A percentile compares a stretch with the other conserved stretches of the same genome.
Evolutionary conservation across 2,797 vertebrate species (phyloP).

Genomic region (Argya squamiceps): DNA sequence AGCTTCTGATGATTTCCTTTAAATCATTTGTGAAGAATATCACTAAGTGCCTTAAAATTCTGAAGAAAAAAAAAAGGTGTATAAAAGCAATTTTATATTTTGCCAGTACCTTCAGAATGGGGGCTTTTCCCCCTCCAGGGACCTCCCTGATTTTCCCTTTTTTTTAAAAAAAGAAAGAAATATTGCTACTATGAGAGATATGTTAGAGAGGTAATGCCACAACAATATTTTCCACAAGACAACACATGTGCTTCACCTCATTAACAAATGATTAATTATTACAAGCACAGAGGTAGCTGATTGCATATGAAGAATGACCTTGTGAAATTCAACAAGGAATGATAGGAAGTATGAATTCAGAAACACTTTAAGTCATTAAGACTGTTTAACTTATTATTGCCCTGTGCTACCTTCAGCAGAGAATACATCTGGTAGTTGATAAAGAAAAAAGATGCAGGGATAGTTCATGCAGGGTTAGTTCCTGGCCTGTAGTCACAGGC

Average conservation of each 20-base stretch:
- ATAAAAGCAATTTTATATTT: background rate
- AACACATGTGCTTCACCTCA: background rate
- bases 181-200: background rate
- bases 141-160: background rate
- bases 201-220: background rate
- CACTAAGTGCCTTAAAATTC: background rate
- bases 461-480: background rate
- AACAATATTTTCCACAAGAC: background rate
- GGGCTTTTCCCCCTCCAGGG: rapidly evolving
- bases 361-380: background rate
- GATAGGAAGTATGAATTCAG: background rate
- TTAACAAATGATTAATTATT: background rate
- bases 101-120: background rate
- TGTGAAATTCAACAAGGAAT: background rate
- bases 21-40: background rate
- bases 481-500: background rate
- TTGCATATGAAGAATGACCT: background rate
- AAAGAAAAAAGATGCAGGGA: background rate
- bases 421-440: rapidly evolving
- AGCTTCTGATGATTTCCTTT: background rate
- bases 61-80: background rate
- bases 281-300: background rate
- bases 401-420: background rate
- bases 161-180: background rate
- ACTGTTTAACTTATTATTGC: background rate